Base-by-base conservation (phyloP, 1,140 invertebrate genomes). In the Druon quercuslanigerum region DNA sequence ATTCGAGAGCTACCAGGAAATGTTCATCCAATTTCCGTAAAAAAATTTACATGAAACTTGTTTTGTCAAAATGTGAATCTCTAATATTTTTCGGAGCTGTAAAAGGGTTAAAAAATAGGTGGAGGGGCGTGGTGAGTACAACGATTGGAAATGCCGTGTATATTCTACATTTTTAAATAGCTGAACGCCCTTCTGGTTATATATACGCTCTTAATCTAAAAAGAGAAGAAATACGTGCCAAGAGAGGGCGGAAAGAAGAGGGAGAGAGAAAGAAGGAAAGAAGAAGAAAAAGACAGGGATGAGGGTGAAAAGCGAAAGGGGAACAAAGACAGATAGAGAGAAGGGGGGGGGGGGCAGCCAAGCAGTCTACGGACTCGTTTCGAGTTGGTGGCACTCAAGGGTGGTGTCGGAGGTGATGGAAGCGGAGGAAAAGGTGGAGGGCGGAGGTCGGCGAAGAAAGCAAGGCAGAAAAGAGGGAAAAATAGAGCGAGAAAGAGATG, bases 101-200 rank as follows among this genome's bases (percentile, higher is more conserved):
- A 40, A 16, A 16, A 56, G 19, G 52, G 19, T 17, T 11, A 8
- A 56, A n/a, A 56, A 17, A 19, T 11, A 20, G 54, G 54, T 9
- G 20, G 20, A 3, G 20, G 20, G 54, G 17, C 33, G 57, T 9
- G 46, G 60, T 17, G 14, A n/a, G 12, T 33, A 46, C 60, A 12
- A 33, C 46, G 46, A 66, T 16, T 33, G 25, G 40, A 33, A 33
- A 66, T 33, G 40, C 60, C 25, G 33, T 66, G 46, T 66, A 54
- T 54, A 66, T 40, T 66, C 14, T 66, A 66, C 60, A 66, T 40
- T 66, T 66, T 66, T 66, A 66, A 66, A 66, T 66, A 66, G 60
- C 60, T 13, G 9, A 33, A 16, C 25, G 25, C 57, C 20, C 20
- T 33, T 66, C 25, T 14, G 12, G 33, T 46, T 66, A 25, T 66